Base-by-base conservation (phyloP, 2,797 vertebrate species). In the Xenopus petersii region DNA sequence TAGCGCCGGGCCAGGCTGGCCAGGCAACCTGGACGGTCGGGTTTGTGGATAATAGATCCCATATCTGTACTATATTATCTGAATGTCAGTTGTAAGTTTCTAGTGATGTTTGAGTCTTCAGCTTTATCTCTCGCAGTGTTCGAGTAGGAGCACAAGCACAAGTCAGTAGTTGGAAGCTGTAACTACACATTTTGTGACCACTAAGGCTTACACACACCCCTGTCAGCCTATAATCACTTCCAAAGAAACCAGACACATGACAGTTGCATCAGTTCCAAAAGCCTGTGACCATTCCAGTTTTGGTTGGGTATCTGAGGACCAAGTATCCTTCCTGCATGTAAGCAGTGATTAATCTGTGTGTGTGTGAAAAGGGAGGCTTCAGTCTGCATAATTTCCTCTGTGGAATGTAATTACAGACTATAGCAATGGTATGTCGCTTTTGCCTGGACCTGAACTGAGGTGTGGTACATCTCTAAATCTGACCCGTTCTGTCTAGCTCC, bases 301-400 rank as follows among this genome's bases (percentile, higher is more conserved):
- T n/a, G 73, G 51, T 36, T 56, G 17, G 48, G 59, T 54, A 26
- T 17, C 10, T 67, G 24, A 21, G 24, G 58, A 12, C 24, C 24
- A 9, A 10, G 7, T 30, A 60, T 60, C 54, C 24, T 42, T 76
- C 61, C 55, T 76, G 59, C 61, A 24, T 71, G 17, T 63, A 59
- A 61, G 51, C 16, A 49, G 51, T 77, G 76, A 79, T 60, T 74
- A 79, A 73, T 78, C 59, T 63, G 49, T 69, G 75, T 58, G 63
- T 67, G 63, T 77, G 54, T 56, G 54, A 56, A 36, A 17, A 72
- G 70, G 51, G 64, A 54, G 36, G 42, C 54, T n/a, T 24, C 62
- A 54, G 75, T 73, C 75, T 78, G 60, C 26, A 73, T 17, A 46
- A 42, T 51, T 70, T 73, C 75, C 75, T 73, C 55, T 59, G 12